phyloP scores from a whole-genome alignment of 2,113 vertebrate genomes.

The Callospermophilus lateralis region DNA sequence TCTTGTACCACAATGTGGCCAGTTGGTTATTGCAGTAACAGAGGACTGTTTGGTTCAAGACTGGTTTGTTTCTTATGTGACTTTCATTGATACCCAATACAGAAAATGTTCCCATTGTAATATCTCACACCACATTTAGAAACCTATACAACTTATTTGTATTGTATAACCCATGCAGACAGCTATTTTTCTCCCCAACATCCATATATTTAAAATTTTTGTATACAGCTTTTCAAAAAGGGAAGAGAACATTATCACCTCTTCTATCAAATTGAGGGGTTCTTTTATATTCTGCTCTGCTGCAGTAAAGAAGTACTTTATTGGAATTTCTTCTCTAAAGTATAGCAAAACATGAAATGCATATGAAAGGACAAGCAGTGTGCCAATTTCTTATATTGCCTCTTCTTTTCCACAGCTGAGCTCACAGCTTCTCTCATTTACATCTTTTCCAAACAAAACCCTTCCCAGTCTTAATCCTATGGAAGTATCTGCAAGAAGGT shows the following conservation, averaged over 20 bases:
- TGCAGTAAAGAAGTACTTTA: not conserved
- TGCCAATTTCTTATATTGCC: not conserved
- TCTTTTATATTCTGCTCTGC: conserved; percentile 1
- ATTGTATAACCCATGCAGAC: not conserved
- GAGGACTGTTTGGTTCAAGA: not conserved
- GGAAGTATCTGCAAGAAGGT: not conserved
- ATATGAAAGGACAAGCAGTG: not conserved
- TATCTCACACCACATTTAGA: not conserved
- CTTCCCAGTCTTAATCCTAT: not conserved
- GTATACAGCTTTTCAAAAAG: not conserved
- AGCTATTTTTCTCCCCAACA: not conserved
- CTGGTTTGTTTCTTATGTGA: not conserved
- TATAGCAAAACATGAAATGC: not conserved
- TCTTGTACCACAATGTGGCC: not conserved
- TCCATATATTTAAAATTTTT: not conserved
- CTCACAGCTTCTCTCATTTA: not conserved
- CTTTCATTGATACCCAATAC: not conserved
- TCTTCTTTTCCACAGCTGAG: not conserved
- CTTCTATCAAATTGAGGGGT: not conserved
- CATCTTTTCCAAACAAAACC: not conserved
- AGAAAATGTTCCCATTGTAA: not conserved
- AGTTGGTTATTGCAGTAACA: not conserved
- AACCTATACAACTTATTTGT: not conserved
- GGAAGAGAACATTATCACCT: not conserved
- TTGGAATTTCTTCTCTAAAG: conserved; percentile 3